Base-by-base conservation (phyloP, 2,113 vertebrate genomes). In the Pseudolaguvia tuberculata region DNA sequence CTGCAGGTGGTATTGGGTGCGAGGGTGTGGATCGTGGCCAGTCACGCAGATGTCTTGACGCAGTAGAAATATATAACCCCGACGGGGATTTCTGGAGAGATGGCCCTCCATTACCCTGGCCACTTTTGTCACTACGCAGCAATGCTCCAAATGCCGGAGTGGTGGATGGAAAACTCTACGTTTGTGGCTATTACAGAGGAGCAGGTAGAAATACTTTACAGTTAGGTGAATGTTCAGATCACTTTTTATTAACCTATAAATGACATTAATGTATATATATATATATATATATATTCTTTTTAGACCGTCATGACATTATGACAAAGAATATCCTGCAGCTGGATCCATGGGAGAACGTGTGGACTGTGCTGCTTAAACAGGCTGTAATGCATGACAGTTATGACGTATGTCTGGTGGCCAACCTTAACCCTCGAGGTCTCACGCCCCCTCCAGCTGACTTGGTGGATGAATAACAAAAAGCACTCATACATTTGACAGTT, bases 311-410 rank as follows among this genome's bases (percentile, higher is more conserved):
- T 1, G 95, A 99, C 76, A 88, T 93, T 50, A 96, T 99, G 82
- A 93, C 89, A 70, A 99, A 98, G 81, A 94, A 98, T 82, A 94
- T 99, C 82, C 79, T 98, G 55, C 94, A 96, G 84, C 82, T 99
- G 83, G 92, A 99, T 62, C 93, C 94, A 0, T 93, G 93, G 94
- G 93, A 96, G 62, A 94, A 94, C 74, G 92, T 91, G 39, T 99
- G 97, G 97, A 96, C 92, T 0, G 92, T 94, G 17, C 90, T 93
- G 23, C 93, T 92, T 69, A 77, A 90, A 31, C 76, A 88, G 0
- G 93, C 88, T 77, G 91, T 95, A 85, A 99, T 99, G 97, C 97
- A 99, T 0, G 94, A 98, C 85, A 94, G 89, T 83, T 99, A 99
- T 0, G 96, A 98, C 0, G 94, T 96, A 53, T 99, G 97, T 79